Conservation (phyloP, 2,797 vertebrate genomes). For the Paramormyrops hopkinsi region DNA sequence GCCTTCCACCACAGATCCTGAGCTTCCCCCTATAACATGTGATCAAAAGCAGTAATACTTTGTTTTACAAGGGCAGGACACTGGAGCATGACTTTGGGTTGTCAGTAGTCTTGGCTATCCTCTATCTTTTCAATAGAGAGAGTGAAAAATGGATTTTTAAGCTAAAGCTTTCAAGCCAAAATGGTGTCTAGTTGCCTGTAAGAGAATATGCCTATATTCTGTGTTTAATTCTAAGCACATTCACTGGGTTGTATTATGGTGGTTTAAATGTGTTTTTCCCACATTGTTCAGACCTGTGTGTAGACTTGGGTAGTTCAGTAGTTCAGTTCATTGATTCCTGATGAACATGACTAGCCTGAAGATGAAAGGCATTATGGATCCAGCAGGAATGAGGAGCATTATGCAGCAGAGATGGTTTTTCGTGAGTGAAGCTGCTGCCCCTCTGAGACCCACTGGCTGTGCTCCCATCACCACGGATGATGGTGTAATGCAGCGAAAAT, state of each 20-base stretch:
- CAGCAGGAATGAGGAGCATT: background rate
- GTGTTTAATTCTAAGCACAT: background rate
- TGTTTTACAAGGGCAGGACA: background rate
- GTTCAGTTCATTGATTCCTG: conserved; percentile 2
- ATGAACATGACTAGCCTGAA: background rate
- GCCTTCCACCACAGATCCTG: background rate
- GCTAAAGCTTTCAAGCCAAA: background rate
- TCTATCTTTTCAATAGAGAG: background rate
- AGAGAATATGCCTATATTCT: background rate
- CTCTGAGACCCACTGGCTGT: background rate
- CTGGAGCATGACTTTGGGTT: background rate
- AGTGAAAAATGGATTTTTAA: background rate
- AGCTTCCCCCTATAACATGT: background rate
- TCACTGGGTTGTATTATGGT: background rate
- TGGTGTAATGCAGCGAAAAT: background rate
- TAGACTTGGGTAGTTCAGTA: background rate
- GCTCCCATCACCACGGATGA: background rate
- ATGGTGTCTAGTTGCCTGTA: background rate
- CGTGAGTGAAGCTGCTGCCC: background rate
- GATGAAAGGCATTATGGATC: conserved; percentile 7
- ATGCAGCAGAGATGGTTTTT: background rate
- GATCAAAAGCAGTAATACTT: background rate
- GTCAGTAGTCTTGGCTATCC: background rate
- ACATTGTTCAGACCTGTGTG: background rate
- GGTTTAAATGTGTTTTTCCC: background rate